Percentiles rank a stretch among this genome's conserved stretches.
phyloP scores from a whole-genome alignment of 1,140 invertebrate genomes.

The Mylabris phalerata region DNA sequence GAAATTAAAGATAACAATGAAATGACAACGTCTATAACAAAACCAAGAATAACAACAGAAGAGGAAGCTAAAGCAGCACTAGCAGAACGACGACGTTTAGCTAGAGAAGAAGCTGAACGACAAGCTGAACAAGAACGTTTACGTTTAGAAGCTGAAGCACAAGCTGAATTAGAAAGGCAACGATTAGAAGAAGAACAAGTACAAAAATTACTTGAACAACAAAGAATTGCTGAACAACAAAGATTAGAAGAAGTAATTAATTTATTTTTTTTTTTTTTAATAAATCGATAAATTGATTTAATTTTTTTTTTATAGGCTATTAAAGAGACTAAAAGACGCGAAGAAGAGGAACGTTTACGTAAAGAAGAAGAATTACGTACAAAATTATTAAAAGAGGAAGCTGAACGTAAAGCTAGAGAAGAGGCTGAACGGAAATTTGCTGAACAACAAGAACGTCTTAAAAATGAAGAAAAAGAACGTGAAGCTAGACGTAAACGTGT shows the following conservation, averaged over 20 bases:
- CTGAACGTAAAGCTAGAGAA: conserved; percentile 65
- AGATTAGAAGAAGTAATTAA: conserved; percentile 55
- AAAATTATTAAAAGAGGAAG: conserved; percentile 69
- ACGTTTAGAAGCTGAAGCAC: conserved; percentile 63
- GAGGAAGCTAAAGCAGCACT: conserved; percentile 85
- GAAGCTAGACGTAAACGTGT: conserved; percentile 69
- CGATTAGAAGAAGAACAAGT: conserved; percentile 77
- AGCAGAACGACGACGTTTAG: conserved; percentile 73
- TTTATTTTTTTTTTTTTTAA: too few species aligned
- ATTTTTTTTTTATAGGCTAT: conserved; percentile 30
- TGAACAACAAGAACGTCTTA: conserved; percentile 66
- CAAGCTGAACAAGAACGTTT: conserved; percentile 76
- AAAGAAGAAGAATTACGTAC: conserved; percentile 61
- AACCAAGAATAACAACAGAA: conserved; percentile 72
- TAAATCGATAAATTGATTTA: not conserved
- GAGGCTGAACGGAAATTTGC: conserved; percentile 66
- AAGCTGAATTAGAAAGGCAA: conserved; percentile 66
- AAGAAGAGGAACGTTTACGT: conserved; percentile 56
- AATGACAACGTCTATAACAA: conserved; percentile 58
- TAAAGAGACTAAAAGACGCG: conserved; percentile 54
- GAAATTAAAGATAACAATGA: conserved; percentile 23
- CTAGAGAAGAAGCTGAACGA: conserved; percentile 77
- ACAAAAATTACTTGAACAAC: conserved; percentile 66
- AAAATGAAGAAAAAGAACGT: conserved; percentile 73
- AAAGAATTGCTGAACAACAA: conserved; percentile 65